These are phyloP conservation scores for Willowsia nigromaculata DNA, from an alignment of 2,888 invertebrate genomes.

Conservation along the genomic window DNA sequence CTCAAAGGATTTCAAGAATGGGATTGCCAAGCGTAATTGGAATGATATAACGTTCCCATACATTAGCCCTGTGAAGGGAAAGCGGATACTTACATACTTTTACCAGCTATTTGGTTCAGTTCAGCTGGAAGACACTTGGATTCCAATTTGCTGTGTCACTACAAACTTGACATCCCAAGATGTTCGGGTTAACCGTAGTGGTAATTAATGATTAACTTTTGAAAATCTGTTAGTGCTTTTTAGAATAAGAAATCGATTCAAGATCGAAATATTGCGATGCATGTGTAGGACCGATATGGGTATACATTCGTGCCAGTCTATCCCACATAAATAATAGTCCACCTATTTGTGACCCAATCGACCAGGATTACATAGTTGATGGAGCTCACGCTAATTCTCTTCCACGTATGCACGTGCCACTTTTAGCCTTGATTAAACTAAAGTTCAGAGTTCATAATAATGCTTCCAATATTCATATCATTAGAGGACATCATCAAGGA, in stretches of 20 bases:
- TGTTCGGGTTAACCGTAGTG: conserved; percentile 52
- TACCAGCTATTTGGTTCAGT: conserved; percentile 56
- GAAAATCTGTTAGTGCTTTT: no score
- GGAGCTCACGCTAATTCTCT: conserved; percentile 61
- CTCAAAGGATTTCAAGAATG: conserved; percentile 19
- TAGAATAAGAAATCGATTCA: no score
- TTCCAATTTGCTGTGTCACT: conserved; percentile 61
- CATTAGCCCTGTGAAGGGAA: conserved; percentile 41
- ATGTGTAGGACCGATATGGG: conserved; percentile 63
- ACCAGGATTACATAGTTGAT: conserved; percentile 61
- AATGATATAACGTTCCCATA: conserved; percentile 61
- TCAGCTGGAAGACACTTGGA: conserved; percentile 61
- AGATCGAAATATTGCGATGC: no score
- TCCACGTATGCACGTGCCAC: conserved; percentile 59
- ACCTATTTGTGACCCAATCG: conserved; percentile 61
- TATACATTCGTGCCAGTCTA: conserved; percentile 48
- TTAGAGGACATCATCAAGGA: conserved; percentile 63
- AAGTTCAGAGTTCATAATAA: no score
- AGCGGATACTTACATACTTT: conserved; percentile 27
- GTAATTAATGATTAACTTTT: no score
- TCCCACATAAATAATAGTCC: conserved; percentile 41
- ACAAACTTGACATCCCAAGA: conserved; percentile 55
- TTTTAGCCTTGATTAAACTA: no score
- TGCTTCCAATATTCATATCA: not conserved
- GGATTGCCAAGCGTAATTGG: no score